Conservation (phyloP, 2,888 invertebrate genomes). For the Sinodicranocentrus sp. region DNA sequence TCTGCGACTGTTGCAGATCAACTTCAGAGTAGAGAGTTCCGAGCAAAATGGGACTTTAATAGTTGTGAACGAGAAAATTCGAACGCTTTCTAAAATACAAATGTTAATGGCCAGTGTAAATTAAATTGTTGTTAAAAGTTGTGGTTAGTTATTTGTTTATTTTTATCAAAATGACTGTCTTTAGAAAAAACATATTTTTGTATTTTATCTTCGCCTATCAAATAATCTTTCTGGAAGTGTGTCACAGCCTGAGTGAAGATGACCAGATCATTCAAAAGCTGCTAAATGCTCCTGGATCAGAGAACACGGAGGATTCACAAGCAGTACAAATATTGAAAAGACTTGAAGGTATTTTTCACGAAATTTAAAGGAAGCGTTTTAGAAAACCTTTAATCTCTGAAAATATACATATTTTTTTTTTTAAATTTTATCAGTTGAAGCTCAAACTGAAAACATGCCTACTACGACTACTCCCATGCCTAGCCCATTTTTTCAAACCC, state of each 20-base stretch:
- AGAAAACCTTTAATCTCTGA: background rate
- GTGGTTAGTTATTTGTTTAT: too few species aligned
- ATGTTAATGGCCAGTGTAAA: too few species aligned
- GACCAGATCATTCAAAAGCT: constrained; percentile 21
- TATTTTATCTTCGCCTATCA: background rate
- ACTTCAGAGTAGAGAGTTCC: too few species aligned
- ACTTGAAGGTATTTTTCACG: constrained; percentile 21
- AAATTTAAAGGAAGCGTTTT: background rate
- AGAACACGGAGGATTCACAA: constrained; percentile 9
- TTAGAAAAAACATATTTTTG: too few species aligned
- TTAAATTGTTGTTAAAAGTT: too few species aligned
- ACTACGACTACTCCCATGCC: background rate
- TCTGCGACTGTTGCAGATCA: too few species aligned
- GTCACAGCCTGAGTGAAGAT: background rate
- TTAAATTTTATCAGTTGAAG: constrained; percentile 19
- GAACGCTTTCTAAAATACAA: too few species aligned
- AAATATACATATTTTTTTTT: background rate
- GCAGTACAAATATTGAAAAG: constrained; percentile 23
- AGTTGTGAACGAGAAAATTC: too few species aligned
- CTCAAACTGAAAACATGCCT: background rate
- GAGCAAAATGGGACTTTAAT: too few species aligned
- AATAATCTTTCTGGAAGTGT: background rate
- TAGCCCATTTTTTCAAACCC: background rate
- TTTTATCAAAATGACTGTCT: too few species aligned
- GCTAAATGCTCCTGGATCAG: constrained; percentile 1